Percentiles rank a stretch among this genome's conserved stretches.
These are phyloP conservation scores for Odontomachus brunneus DNA, from an alignment of 1,140 invertebrate genomes.

Conservation along the genomic window DNA sequence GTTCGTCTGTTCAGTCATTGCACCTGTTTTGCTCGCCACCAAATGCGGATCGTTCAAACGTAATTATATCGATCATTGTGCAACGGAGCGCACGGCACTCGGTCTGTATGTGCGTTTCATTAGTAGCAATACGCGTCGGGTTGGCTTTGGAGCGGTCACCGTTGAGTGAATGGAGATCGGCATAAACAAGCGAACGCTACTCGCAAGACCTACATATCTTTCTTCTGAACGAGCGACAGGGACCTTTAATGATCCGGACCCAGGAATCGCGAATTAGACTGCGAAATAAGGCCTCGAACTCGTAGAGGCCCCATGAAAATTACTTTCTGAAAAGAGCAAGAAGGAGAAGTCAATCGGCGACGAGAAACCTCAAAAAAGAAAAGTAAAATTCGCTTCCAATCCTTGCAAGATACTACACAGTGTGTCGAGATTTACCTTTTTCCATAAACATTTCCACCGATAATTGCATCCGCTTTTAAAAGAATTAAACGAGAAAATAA, in stretches of 20 bases:
- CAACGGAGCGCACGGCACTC: background rate
- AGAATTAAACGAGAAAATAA: background rate
- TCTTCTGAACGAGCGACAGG: conserved; percentile 54
- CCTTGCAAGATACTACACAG: no score
- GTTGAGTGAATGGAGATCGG: conserved; percentile 65
- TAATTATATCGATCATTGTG: conserved; percentile 58
- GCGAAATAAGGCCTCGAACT: background rate
- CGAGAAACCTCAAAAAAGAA: no score
- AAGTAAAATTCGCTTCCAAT: no score
- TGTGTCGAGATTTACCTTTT: background rate
- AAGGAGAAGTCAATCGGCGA: no score
- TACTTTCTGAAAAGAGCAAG: no score
- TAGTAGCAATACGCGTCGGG: conserved; percentile 11
- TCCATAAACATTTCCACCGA: background rate
- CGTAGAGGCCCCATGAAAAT: background rate
- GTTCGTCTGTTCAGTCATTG: no score
- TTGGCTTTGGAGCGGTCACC: conserved; percentile 46
- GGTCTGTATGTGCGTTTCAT: conserved; percentile 51
- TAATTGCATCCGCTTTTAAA: background rate
- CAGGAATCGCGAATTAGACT: background rate
- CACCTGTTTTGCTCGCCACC: no score
- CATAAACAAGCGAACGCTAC: conserved; percentile 48
- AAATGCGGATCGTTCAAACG: background rate
- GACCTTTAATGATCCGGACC: background rate
- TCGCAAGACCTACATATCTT: conserved; percentile 72